These are phyloP conservation scores for Fopius arisanus DNA, from an alignment of 1,140 invertebrate genomes.

Conservation along the genomic window DNA sequence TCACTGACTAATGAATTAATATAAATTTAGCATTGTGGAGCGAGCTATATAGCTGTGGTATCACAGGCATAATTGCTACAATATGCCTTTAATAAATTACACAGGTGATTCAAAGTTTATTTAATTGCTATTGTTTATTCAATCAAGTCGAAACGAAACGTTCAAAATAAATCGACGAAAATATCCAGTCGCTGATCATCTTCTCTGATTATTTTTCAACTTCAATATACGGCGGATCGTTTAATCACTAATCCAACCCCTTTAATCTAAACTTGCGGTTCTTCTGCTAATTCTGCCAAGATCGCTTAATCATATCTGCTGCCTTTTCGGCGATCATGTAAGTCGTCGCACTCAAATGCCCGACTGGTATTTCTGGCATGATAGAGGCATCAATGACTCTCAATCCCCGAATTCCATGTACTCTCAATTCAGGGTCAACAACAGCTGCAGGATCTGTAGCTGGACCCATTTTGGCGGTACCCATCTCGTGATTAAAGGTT, in stretches of 20 bases:
- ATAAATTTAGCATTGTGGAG: too few species aligned
- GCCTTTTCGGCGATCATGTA: conserved; percentile 90
- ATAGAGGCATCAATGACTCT: conserved; percentile 80
- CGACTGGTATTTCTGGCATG: conserved; percentile 76
- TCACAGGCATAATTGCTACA: not conserved
- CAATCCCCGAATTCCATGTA: conserved; percentile 73
- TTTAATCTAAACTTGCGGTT: too few species aligned
- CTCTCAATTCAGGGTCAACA: conserved; percentile 74
- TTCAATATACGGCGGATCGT: too few species aligned
- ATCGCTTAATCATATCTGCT: conserved; percentile 77
- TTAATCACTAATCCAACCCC: not conserved
- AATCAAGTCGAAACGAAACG: too few species aligned
- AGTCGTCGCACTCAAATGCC: conserved; percentile 77
- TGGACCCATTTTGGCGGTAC: conserved; percentile 88
- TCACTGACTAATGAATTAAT: too few species aligned
- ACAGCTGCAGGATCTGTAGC: conserved; percentile 72
- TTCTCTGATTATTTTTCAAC: too few species aligned
- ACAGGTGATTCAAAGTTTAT: conserved; percentile 34
- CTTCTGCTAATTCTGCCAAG: conserved; percentile 46
- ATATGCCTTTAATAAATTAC: not conserved
- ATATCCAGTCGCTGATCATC: too few species aligned
- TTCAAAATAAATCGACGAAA: too few species aligned
- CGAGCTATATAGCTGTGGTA: not conserved
- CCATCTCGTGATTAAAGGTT: conserved; percentile 80
- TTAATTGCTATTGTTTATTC: not conserved